Evolutionary conservation across 2,797 vertebrate genomes (phyloP), one percentile per base, ranked within the genome.

Genomic region (Sebastes aleutianus): DNA sequence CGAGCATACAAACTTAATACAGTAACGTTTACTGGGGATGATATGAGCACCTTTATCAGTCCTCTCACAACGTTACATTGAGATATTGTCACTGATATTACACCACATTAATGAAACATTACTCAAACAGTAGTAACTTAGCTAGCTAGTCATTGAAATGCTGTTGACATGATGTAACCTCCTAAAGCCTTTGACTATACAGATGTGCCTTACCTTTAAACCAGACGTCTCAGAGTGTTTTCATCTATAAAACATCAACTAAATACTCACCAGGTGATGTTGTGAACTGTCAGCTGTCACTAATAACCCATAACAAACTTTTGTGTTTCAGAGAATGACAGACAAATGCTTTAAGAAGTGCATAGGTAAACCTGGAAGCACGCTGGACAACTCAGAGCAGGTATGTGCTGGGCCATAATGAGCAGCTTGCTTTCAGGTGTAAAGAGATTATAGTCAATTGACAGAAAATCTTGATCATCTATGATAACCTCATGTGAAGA

Each of bases 321-420:
- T n/a, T 53, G 50, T 53, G 50, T 94, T 95, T 24, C 95, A 99
- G 99, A 96, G 98, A 80, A 99, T 99, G 99, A 99, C 98, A 0
- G 98, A 99, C 91, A 99, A 99, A 85, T 99, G 99, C 91, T 99
- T 99, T 93, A 97, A 97, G 92, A 99, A 99, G 93, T 99, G 98
- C 83, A 95, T 98, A 79, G 95, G 96, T 9, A 99, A 99, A 87
- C 98, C 99, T 1, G 99, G 99, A 18, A 96, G 96, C 70, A 87
- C 97, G 0, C 80, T 99, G 93, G 99, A 99, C 85, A 99, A 99
- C 91, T 97, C 97, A 1, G 99, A 99, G 89, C 98, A 99, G 97
- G 99, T 99, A 93, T 87, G 83, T 18, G 8, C 34, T 11, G 4
- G 2, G 16, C 4, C n/a, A 11, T 14, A 5, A 16, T 11, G 5